Base-by-base conservation (phyloP, 2,113 vertebrate genomes). In the Enhydra lutris region DNA sequence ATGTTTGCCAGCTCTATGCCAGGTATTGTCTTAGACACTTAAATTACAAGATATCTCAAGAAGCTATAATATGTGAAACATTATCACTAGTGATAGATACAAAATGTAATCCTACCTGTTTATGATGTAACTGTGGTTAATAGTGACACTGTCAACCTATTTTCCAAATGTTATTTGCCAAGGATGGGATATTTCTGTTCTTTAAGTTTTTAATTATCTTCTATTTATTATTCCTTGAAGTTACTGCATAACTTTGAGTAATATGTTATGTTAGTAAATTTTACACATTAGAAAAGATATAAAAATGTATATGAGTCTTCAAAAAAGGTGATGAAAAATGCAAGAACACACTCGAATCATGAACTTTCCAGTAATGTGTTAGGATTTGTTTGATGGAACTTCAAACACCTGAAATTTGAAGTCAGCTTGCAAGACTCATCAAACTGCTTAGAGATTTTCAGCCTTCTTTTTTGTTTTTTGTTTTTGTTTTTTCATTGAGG, bases 321-420 rank as follows among this genome's bases (percentile, higher is more conserved):
- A 31, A 61, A 78, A 93, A 79, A 61, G 18, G 0, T 71, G 57
- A 36, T 2, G 24, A 71, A 87, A 95, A 90, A 71, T 47, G n/a
- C 39, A 23, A 81, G 89, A 92, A 20, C 42, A 69, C 15, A 47
- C 31, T 61, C 21, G 1, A 79, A 74, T 85, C 23, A 47, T 26
- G 14, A 87, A 84, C 21, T 65, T 84, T 74, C 31, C 4, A 39
- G 13, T 47, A 85, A 94, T 67, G 42, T 13, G 45, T 83, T 63
- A 67, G 23, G 34, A 52, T 81, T 89, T 73, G 31, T 79, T 39
- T 89, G 85, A 82, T 67, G 26, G 45, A 94, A 5, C 11, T 83
- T 78, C 31, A 39, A 90, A 92, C 12, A 55, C 20, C 42, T 83
- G 11, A 83, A 95, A 94, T 87, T 73, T 95, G 59, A 97, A 94